Evolutionary conservation across 2,797 vertebrate genomes (phyloP).

Genomic region (Alcedo atthis): DNA sequence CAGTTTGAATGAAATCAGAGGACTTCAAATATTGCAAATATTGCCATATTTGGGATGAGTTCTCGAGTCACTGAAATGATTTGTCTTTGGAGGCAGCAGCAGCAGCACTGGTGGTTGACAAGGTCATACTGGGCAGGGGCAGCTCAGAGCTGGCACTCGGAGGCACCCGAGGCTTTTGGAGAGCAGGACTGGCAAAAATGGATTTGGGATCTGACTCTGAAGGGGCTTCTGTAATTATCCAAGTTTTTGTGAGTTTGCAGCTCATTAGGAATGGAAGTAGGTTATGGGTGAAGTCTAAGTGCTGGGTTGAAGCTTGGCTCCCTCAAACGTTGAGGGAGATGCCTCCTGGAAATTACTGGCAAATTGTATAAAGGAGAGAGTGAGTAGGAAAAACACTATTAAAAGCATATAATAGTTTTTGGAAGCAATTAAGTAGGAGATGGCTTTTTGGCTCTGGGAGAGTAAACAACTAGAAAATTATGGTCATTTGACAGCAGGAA

Average conservation of each 20-base stretch:
- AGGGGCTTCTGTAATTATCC: background rate
- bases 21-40: background rate
- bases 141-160: background rate
- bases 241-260: background rate
- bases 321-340: background rate
- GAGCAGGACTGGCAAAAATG: background rate
- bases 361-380: background rate
- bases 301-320: background rate
- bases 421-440: constrained; percentile 15
- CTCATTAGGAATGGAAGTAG: background rate
- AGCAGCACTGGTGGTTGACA: background rate
- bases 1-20: background rate
- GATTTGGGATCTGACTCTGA: background rate
- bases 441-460: background rate
- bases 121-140: background rate
- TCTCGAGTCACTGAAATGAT: background rate
- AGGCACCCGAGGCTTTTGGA: background rate
- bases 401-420: background rate
- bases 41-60: background rate
- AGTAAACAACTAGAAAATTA: constrained; percentile 49
- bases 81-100: background rate
- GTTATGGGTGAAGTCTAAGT: background rate
- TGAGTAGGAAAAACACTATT: background rate
- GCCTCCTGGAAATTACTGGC: background rate
- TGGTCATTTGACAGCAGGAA: constrained; percentile 38